Conservation (phyloP, 2,888 invertebrate genomes). For the Auanema sp. region DNA sequence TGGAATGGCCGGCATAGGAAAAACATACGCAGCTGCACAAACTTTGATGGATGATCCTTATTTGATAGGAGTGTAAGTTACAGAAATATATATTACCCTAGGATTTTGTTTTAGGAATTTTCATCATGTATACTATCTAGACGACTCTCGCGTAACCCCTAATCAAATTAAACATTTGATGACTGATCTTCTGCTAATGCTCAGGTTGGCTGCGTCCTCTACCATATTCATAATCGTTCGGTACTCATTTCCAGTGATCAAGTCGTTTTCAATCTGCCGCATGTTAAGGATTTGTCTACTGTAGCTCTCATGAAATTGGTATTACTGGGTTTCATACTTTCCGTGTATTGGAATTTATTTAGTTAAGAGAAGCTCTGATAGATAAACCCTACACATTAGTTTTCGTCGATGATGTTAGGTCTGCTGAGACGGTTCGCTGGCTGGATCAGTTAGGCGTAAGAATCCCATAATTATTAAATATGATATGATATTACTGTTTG, state of each 20-base stretch:
- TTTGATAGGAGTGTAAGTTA: conserved; percentile 29
- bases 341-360: background rate
- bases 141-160: conserved; percentile 3
- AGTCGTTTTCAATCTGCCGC: no score
- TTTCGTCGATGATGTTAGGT: conserved; percentile 39
- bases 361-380: conserved; percentile 36
- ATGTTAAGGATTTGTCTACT: conserved; percentile 3
- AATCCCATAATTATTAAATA: background rate
- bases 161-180: conserved; percentile 16
- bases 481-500: background rate
- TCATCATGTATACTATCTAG: conserved; percentile 13
- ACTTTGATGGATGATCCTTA: conserved; percentile 20
- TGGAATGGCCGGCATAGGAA: conserved; percentile 34
- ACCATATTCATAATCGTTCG: no score
- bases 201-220: no score
- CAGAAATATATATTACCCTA: conserved; percentile 3
- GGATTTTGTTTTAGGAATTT: conserved; percentile 10
- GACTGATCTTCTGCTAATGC: conserved; percentile 33
- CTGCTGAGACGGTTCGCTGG: conserved; percentile 33
- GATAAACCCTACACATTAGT: conserved; percentile 35
- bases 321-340: background rate
- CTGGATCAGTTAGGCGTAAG: conserved; percentile 28
- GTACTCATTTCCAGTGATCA: no score
- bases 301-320: conserved; percentile 13
- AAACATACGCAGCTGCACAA: conserved; percentile 27